Percentiles rank a stretch among this genome's conserved stretches.
Conservation (phyloP, 37 sponge, comb jelly and placozoan species). For the Bolinopsis microptera region DNA sequence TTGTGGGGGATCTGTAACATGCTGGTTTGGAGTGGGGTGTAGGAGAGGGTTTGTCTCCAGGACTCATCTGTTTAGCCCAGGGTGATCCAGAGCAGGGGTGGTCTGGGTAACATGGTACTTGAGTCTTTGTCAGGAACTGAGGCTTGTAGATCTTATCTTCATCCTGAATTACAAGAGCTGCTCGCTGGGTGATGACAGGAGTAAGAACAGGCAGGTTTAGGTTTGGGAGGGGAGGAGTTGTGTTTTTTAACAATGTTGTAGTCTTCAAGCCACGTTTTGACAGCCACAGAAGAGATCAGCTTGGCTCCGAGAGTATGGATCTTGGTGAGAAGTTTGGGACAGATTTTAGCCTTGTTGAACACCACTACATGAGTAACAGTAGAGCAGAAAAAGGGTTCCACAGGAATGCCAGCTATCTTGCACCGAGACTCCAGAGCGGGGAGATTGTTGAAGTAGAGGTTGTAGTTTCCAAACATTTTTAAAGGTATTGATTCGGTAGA, state of each 20-base stretch:
- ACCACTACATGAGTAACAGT: conserved; percentile 56
- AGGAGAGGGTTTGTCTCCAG: background rate
- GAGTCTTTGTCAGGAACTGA: background rate
- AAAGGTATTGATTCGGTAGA: background rate
- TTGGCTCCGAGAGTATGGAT: conserved; percentile 20
- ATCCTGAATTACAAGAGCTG: background rate
- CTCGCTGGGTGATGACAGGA: conserved; percentile 15
- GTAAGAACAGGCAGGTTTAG: background rate
- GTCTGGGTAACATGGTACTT: conserved; percentile 45
- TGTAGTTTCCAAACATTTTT: conserved; percentile 41
- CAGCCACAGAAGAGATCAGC: conserved; percentile 19
- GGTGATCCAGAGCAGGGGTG: conserved; percentile 54
- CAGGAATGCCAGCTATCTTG: conserved; percentile 21
- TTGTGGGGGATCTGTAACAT: no score
- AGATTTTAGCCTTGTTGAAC: conserved; percentile 16
- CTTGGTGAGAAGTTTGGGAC: conserved; percentile 35
- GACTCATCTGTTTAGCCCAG: conserved; percentile 35
- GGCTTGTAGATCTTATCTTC: conserved; percentile 37
- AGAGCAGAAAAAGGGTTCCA: conserved; percentile 58
- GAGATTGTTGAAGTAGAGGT: conserved; percentile 62
- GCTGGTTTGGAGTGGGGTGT: background rate
- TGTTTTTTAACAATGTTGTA: background rate
- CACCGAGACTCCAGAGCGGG: conserved; percentile 50
- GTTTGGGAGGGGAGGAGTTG: conserved; percentile 44
- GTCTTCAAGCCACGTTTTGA: conserved; percentile 45